Evolutionary conservation across 2,113 vertebrate species (phyloP).

Genomic region (Octodon degus): DNA sequence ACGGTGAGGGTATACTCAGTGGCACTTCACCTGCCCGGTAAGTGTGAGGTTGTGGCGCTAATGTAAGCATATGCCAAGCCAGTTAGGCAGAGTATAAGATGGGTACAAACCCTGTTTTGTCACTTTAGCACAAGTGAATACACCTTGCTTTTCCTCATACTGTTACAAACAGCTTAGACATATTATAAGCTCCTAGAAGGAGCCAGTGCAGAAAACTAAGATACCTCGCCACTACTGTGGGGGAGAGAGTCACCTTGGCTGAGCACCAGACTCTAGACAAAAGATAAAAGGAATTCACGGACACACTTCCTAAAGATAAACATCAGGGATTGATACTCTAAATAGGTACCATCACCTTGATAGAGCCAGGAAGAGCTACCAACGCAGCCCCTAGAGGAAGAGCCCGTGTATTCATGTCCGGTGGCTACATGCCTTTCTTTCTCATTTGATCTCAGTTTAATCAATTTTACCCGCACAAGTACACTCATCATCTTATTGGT

Average conservation of each 20-base stretch:
- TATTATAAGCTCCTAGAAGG: not conserved
- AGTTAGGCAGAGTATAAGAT: not conserved
- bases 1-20: no score
- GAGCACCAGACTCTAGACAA: not conserved
- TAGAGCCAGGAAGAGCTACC: not conserved
- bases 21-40: no score
- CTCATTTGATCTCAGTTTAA: no score
- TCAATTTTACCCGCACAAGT: not conserved
- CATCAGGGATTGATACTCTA: not conserved
- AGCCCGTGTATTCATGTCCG: not conserved
- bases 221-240: not conserved
- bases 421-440: not conserved
- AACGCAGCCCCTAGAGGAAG: not conserved
- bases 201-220: not conserved
- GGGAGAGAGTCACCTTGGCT: not conserved
- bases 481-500: not conserved
- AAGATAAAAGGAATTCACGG: not conserved
- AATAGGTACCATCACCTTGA: not conserved
- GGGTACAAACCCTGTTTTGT: not conserved
- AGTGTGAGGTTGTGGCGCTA: no score
- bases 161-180: not conserved
- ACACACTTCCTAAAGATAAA: not conserved
- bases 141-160: not conserved
- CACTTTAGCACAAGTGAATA: not conserved
- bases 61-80: not conserved